Evolutionary conservation across 2,113 vertebrate species (phyloP).

Genomic region (Oxygymnocypris stewartii): DNA sequence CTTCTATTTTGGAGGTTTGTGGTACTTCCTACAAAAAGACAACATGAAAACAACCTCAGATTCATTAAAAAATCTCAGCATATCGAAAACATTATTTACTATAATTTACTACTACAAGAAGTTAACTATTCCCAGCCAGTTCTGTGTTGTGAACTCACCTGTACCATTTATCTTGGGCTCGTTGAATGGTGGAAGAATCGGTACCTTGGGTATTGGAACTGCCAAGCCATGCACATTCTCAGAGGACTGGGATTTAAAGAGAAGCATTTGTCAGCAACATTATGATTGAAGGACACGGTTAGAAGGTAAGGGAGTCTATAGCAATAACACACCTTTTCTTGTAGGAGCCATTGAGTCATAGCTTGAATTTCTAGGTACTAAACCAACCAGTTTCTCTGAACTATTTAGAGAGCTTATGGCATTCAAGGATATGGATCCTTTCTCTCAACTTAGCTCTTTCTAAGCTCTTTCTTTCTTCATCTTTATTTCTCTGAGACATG

Average conservation of each 20-base stretch:
- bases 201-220: constrained; percentile 77
- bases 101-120: not conserved
- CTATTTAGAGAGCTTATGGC: not conserved
- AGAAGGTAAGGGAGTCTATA: not conserved
- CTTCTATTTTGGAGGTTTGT: constrained; percentile 75
- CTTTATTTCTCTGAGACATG: not conserved
- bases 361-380: constrained; percentile 43
- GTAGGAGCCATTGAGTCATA: constrained; percentile 15
- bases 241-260: constrained; percentile 49
- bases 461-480: no score
- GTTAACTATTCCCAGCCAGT: not conserved
- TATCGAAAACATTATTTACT: constrained; percentile 56
- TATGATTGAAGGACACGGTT: not conserved
- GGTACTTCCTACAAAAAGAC: constrained; percentile 68
- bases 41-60: not conserved
- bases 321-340: constrained; percentile 31
- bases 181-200: constrained; percentile 62
- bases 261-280: not conserved
- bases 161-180: constrained; percentile 62
- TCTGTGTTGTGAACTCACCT: constrained; percentile 63
- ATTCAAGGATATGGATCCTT: not conserved
- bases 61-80: constrained; percentile 27
- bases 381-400: constrained; percentile 67
- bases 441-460: not conserved
- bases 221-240: constrained; percentile 71